A percentile compares a stretch with the other conserved stretches of the same genome.
These are phyloP conservation scores for Eurois occulta DNA, from an alignment of 2,888 invertebrate genomes.

Conservation along the genomic window DNA sequence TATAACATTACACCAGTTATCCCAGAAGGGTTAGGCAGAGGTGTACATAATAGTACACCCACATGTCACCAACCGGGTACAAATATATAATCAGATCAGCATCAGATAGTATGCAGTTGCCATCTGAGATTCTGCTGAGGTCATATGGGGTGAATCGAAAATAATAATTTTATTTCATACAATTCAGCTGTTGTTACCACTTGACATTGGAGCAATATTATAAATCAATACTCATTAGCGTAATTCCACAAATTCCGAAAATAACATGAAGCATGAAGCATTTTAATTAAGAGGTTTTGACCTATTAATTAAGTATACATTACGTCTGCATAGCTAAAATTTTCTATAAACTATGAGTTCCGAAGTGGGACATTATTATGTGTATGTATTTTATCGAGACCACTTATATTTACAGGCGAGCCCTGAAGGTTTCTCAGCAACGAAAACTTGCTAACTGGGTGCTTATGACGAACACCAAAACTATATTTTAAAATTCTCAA, in stretches of 20 bases:
- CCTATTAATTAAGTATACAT: too few species aligned
- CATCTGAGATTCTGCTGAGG: background rate
- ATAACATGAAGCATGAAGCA: background rate
- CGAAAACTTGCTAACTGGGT: background rate
- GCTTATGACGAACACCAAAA: background rate
- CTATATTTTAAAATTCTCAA: background rate
- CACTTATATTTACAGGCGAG: background rate
- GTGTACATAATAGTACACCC: background rate
- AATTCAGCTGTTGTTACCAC: background rate
- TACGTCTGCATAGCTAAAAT: background rate
- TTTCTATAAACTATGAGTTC: background rate
- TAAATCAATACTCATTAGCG: background rate
- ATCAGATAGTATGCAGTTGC: background rate
- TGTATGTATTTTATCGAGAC: background rate
- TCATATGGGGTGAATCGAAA: background rate
- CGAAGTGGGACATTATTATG: background rate
- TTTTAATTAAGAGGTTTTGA: slow-evolving; percentile 2
- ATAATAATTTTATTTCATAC: background rate
- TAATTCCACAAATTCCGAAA: background rate
- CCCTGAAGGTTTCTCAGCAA: background rate
- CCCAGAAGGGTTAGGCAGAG: background rate
- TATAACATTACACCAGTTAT: background rate
- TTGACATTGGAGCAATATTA: background rate
- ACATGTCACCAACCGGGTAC: background rate
- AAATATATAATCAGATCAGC: background rate